Evolutionary conservation across 2,888 invertebrate genomes (phyloP).

Genomic region (Allophyes oxyacanthae): DNA sequence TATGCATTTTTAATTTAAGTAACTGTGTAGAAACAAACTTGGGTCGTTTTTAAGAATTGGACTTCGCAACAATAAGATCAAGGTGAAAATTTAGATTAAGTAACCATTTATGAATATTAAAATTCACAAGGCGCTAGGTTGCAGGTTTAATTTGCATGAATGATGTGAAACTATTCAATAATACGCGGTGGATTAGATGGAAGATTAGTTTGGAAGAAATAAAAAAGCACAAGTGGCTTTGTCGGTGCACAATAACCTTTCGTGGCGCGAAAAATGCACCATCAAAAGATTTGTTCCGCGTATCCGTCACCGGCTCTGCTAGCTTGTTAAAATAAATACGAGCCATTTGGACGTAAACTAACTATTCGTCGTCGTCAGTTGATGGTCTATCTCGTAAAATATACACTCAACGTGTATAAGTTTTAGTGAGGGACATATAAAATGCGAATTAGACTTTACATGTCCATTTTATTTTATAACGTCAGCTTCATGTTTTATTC

Average conservation of each 20-base stretch:
- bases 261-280: constrained; percentile 66
- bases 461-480: constrained; percentile 26
- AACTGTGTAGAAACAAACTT: constrained; percentile 27
- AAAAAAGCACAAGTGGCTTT: constrained; percentile 42
- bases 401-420: constrained; percentile 35
- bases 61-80: constrained; percentile 46
- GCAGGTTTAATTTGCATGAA: constrained; percentile 18
- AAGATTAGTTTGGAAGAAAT: constrained; percentile 40
- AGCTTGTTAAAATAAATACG: constrained; percentile 70
- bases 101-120: constrained; percentile 27
- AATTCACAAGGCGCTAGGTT: constrained; percentile 7
- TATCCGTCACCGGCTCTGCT: constrained; percentile 69
- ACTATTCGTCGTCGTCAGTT: constrained; percentile 63
- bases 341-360: constrained; percentile 67
- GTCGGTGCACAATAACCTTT: constrained; percentile 60
- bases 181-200: constrained; percentile 8
- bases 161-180: constrained; percentile 19
- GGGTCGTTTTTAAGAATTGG: constrained; percentile 23
- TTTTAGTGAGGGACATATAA: constrained; percentile 45
- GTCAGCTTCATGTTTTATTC: constrained; percentile 7
- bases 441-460: constrained; percentile 40
- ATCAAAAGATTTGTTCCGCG: constrained; percentile 71
- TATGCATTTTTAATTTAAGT: constrained; percentile 45
- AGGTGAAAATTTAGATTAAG: constrained; percentile 38
- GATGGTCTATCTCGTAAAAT: constrained; percentile 54